Percentiles rank a stretch among this genome's conserved stretches.
Evolutionary conservation across 2,113 vertebrate genomes (phyloP).

Genomic region (Xiphophorus couchianus): DNA sequence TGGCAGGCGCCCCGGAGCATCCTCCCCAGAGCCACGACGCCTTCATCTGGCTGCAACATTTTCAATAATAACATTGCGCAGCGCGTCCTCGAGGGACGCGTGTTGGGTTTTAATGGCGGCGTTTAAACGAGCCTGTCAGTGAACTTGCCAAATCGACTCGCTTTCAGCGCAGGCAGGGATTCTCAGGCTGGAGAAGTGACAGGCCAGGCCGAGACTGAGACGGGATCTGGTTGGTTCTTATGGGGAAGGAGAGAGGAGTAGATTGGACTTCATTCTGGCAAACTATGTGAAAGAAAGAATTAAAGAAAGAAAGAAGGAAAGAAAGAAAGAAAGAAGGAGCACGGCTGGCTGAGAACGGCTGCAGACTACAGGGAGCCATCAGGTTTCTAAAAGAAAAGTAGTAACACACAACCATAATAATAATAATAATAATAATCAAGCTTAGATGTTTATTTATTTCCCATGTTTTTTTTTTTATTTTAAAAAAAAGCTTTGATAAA

Average conservation of each 20-base stretch:
- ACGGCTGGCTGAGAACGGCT: background rate
- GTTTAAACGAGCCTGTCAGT: conserved; percentile 73
- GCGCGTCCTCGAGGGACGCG: conserved; percentile 62
- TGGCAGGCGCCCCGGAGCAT: conserved; percentile 71
- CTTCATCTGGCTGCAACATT: conserved; percentile 81
- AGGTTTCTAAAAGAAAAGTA: background rate
- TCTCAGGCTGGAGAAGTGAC: conserved; percentile 1
- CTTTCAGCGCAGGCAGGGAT: conserved; percentile 31
- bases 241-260: background rate
- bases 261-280: conserved; percentile 42
- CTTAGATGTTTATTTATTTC: background rate
- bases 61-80: conserved; percentile 68
- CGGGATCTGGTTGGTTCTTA: conserved; percentile 47
- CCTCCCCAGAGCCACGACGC: conserved; percentile 71
- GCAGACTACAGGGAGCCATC: background rate
- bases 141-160: conserved; percentile 69
- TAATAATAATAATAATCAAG: too few species aligned
- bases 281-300: background rate
- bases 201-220: conserved; percentile 14
- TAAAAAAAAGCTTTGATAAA: background rate
- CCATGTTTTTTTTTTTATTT: background rate
- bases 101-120: conserved; percentile 68
- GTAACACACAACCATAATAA: too few species aligned
- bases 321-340: background rate
- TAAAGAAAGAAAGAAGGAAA: too few species aligned